These are phyloP conservation scores for Camponotus floridanus DNA, from an alignment of 1,140 invertebrate species.

Conservation along the genomic window DNA sequence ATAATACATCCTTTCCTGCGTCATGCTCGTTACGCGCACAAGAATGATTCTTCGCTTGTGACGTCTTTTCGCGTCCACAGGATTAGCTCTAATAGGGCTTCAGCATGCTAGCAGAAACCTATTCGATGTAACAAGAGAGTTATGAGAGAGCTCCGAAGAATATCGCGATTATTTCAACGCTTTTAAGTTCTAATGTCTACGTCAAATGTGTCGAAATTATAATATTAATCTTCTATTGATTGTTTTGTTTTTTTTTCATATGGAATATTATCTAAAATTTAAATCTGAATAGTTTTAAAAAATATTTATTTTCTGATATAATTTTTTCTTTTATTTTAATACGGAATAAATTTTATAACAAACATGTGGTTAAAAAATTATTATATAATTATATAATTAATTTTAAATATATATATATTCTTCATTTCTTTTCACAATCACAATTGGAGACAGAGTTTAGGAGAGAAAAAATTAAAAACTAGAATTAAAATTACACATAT, in stretches of 20 bases:
- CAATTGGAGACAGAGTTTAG: too few species aligned
- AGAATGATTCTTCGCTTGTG: conserved; percentile 53
- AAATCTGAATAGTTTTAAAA: too few species aligned
- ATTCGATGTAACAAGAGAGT: not conserved
- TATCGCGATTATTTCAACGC: not conserved
- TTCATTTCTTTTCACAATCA: not conserved
- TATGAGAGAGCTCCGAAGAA: not conserved
- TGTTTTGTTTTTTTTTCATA: not conserved
- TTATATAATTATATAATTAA: not conserved
- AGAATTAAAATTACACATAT: not conserved
- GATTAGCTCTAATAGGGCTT: conserved; percentile 67
- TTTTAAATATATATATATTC: not conserved
- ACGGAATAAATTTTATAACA: too few species aligned
- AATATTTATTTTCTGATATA: too few species aligned
- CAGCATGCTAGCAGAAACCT: conserved; percentile 24
- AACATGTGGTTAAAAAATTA: not conserved
- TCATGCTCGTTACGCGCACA: conserved; percentile 75
- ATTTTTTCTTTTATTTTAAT: too few species aligned
- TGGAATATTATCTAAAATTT: not conserved
- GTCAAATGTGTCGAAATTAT: not conserved
- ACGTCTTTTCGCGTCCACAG: conserved; percentile 65
- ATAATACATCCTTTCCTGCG: conserved; percentile 72
- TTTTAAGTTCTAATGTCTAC: not conserved
- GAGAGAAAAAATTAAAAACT: not conserved
- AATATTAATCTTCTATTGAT: not conserved